These are phyloP conservation scores for Clarias magur DNA, from an alignment of 2,113 vertebrate genomes.

Conservation along the genomic window DNA sequence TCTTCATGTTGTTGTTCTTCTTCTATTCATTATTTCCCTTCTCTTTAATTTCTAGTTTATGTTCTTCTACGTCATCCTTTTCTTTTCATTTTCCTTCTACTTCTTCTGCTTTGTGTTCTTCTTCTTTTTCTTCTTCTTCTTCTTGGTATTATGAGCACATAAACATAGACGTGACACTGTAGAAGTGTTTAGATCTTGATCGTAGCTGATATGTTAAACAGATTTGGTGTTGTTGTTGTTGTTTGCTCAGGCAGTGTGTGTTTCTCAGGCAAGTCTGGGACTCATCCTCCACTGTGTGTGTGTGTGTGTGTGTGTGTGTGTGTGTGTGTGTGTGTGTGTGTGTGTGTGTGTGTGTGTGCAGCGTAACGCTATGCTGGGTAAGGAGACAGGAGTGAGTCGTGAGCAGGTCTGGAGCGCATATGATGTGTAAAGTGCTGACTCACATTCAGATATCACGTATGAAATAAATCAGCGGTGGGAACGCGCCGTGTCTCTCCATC, in stretches of 20 bases:
- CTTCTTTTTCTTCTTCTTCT: not conserved
- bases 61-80: no score
- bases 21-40: no score
- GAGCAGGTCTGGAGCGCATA: not conserved
- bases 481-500: not conserved
- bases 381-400: not conserved
- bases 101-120: not conserved
- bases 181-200: not conserved
- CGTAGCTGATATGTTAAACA: not conserved
- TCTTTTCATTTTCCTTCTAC: no score
- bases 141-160: not conserved
- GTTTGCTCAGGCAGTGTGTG: not conserved
- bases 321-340: no score
- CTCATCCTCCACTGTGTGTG: not conserved
- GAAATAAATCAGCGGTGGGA: not conserved
- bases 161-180: not conserved
- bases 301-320: no score
- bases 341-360: no score
- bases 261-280: not conserved
- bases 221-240: no score
- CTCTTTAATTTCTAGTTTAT: no score
- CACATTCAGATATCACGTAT: not conserved
- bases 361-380: not conserved
- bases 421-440: not conserved
- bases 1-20: no score